Percentiles rank a stretch among this genome's conserved stretches.
Evolutionary conservation across 2,888 invertebrate species (phyloP).

Genomic region (Epinotia brunnichana): DNA sequence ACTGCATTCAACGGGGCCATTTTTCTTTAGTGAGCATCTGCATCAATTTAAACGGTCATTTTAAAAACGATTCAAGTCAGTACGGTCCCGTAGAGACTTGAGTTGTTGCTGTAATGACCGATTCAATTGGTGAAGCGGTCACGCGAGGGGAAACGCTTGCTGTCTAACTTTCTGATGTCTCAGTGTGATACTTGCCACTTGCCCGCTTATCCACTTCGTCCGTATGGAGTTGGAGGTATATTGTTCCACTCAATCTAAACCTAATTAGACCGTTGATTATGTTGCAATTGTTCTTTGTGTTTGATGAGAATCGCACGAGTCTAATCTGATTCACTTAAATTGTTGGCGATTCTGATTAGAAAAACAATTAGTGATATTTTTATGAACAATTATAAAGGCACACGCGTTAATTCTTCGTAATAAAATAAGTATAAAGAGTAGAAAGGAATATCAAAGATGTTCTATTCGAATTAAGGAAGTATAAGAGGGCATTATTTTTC

Average conservation of each 20-base stretch:
- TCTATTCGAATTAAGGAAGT: neutral
- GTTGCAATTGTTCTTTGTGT: slow-evolving; percentile 3
- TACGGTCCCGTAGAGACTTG: slow-evolving; percentile 2
- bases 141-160: slow-evolving; percentile 59
- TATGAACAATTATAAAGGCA: neutral
- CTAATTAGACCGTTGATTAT: slow-evolving; percentile 11
- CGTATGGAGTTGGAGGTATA: slow-evolving; percentile 18
- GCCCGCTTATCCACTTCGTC: slow-evolving; percentile 22
- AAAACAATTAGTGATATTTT: neutral
- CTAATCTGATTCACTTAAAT: neutral
- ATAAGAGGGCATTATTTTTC: no score
- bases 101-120: slow-evolving; percentile 10
- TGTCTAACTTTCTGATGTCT: slow-evolving; percentile 49
- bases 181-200: slow-evolving; percentile 33
- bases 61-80: slow-evolving; percentile 12
- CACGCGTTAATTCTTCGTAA: neutral
- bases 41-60: slow-evolving; percentile 25
- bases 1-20: slow-evolving; percentile 37
- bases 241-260: slow-evolving; percentile 23
- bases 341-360: neutral
- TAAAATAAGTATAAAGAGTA: neutral
- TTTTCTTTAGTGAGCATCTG: slow-evolving; percentile 33
- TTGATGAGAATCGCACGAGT: neutral
- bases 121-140: slow-evolving; percentile 56
- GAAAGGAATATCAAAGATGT: neutral